Conservation (phyloP, 1,140 invertebrate genomes). For the Eumeta japonica region DNA sequence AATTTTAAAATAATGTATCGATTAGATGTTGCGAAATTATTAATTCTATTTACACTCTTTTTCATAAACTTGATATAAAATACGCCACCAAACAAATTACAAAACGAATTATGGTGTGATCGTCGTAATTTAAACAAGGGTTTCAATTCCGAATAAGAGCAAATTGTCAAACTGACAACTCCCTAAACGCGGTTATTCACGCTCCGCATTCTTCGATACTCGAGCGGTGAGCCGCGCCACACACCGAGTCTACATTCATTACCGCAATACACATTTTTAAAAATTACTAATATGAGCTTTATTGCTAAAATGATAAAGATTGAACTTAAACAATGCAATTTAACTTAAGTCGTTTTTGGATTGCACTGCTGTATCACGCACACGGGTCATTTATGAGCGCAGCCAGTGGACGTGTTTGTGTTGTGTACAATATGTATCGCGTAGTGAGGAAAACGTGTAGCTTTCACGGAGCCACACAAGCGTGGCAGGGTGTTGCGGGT, state of each 20-base stretch:
- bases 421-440: conserved; percentile 51
- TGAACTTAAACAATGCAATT: too few relatives aligned
- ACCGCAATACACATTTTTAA: conserved; percentile 33
- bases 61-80: too few relatives aligned
- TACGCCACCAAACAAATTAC: too few relatives aligned
- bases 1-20: too few relatives aligned
- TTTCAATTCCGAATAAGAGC: conserved; percentile 31
- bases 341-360: too few relatives aligned
- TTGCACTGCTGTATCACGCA: too few relatives aligned
- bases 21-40: too few relatives aligned
- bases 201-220: conserved; percentile 51
- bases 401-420: conserved; percentile 40
- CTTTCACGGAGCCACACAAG: conserved; percentile 51
- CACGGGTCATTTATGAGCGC: conserved; percentile 33
- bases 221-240: conserved; percentile 35
- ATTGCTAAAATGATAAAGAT: too few relatives aligned
- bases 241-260: conserved; percentile 19
- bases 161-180: conserved; percentile 51
- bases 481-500: conserved; percentile 25
- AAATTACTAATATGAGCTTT: too few relatives aligned
- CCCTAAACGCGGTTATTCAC: conserved; percentile 54
- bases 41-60: too few relatives aligned
- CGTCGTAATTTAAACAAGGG: conserved; percentile 2
- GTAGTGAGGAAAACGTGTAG: conserved; percentile 56
- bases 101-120: too few relatives aligned